Evolutionary conservation across 1,140 invertebrate genomes (phyloP), one percentile per base, ranked within the genome.

Genomic region (Hermatobates lingyangjiaoensis): DNA sequence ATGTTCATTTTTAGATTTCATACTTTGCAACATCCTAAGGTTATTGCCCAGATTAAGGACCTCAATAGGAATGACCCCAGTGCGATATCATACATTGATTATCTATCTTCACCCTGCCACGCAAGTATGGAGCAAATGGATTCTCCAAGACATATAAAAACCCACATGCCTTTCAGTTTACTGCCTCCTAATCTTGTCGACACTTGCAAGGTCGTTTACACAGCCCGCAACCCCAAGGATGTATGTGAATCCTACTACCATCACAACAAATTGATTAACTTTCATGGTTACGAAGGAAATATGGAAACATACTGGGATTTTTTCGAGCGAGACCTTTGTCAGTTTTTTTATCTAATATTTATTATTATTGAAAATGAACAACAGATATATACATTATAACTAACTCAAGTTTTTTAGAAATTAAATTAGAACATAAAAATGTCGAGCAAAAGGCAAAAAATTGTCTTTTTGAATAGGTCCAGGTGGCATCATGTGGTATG

Each of bases 221-320:
- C 87, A 0, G 77, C 79, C 2, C 69, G 88, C 47, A 87, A 90
- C 67, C 85, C 87, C 0, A 86, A 87, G 64, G 87, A 90, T 63
- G 80, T 87, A 1, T 81, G 75, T 2, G 81, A 89, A 0, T 90
- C 86, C 0, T 88, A 80, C 63, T 91, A 80, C 61, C 77, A 88
- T 64, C 74, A 88, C 27, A 81, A 84, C 62, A 71, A 75, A 58
- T 65, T 79, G 1, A 75, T 81, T 46, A 74, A 73, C 51, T 81
- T 81, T 0, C 80, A 82, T 58, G 78, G 78, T 24, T 89, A 79
- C 59, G 58, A 65, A 5, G 81, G 81, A 2, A 74, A 81, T 58
- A 86, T 89, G 59, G 67, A 75, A 55, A 75, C 73, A 38, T 90
- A 80, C 64, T 86, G 80, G 74, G 66, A 81, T 34, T 80, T 77